Base-by-base conservation (phyloP, 2,888 invertebrate species). In the Phymatocera aterrima region DNA sequence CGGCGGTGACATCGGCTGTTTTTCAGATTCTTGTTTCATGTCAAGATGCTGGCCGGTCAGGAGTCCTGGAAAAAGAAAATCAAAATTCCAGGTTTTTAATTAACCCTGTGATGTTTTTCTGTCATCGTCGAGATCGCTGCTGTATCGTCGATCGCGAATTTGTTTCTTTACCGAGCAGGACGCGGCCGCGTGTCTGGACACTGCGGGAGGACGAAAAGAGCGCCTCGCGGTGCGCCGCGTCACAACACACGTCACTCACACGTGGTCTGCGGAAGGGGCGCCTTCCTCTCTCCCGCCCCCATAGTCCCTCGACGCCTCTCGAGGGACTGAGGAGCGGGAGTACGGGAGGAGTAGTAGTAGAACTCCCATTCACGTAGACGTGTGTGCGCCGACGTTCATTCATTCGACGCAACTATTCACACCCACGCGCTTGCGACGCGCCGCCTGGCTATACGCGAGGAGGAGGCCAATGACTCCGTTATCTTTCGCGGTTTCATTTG, bases 1-100 rank as follows among this genome's bases (percentile, higher is more conserved):
- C 87, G 93, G 92, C 88, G 94, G 94, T 86, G 93, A 89, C 84
- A 93, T 91, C 91, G 93, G 92, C 88, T 92, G 92, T 88, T 93
- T 92, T 85, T 92, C 92, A 84, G 91, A 87, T 90, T 94, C 92
- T 78, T 91, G 91, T 85, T 92, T 92, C 89, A 92, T 91, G 70
- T 85, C 85, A 78, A 85, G 81, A 5, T 85, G 85, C 75, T 87
- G 88, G 54, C 83, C 82, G 43, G 84, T 79, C 74, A 87, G 82
- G 78, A 88, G 85, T 84, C 88, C 90, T 90, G 84, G 0, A 84
- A 84, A 28, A 40, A 79, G 21, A 28, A 31, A 72, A 79, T 60
- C 18, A 64, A 51, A n/a, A 34, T 10, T 64, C 6, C 1, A 24
- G 21, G 72, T 0, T 64, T 8, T 6, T 15, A 2, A 28, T 64